Base-by-base conservation (phyloP, 2,113 vertebrate genomes). In the Scortum barcoo region DNA sequence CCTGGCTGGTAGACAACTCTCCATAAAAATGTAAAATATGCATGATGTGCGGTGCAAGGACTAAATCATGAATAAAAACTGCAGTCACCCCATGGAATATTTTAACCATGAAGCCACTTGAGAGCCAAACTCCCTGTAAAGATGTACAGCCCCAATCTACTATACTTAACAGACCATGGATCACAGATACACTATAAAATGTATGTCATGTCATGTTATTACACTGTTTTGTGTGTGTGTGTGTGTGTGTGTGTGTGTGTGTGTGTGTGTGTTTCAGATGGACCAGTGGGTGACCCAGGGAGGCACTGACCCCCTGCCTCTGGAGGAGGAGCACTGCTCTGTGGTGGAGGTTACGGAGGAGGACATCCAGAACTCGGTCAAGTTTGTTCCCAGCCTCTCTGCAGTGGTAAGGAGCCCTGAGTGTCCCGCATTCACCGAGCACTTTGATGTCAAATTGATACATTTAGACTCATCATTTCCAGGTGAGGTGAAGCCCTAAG, bases 341-440 rank as follows among this genome's bases (percentile, higher is more conserved):
- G 83, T 94, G 87, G 98, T 99, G 89, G 98, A 99, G 92, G 98
- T 99, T 85, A 99, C 98, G 0, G 97, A 99, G 88, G 98, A 99
- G 88, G 98, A 99, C 89, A 97, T 99, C 90, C 94, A 98, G 94
- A 99, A 99, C 93, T 99, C 98, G 0, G 96, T 99, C 82, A 99
- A 97, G 92, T 97, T 96, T 0, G 96, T 99, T 66, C 98, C 98
- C 12, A 98, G 97, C 84, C 95, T 99, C 87, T 98, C 98, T 82
- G 96, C 98, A 0, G 98, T 99, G 97, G 98, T 99, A 93, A 42
- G 97, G 42, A 71, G 19, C 33, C 7, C 22, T 0, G 6, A 19
- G 24, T 13, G 24, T 36, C 42, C 75, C 54, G 38, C 0, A 1
- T 28, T 75, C 8, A 36, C 46, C 7, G 11, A 33, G 58, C 19